Evolutionary conservation across 2,797 vertebrate genomes (phyloP).

Genomic region (Lindbergichthys nudifrons): DNA sequence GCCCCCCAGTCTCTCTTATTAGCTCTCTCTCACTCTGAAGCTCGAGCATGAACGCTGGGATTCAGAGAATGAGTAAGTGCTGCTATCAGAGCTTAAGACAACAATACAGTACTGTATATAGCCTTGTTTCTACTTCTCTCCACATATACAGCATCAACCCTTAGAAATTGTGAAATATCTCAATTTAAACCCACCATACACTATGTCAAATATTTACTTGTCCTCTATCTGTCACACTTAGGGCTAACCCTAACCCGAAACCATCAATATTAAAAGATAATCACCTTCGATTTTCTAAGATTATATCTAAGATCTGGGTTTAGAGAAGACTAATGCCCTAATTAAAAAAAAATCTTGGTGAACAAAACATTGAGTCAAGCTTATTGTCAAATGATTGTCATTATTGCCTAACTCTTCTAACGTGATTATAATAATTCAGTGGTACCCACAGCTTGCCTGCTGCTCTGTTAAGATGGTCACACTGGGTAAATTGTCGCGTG

Average conservation of each 20-base stretch:
- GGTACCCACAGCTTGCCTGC: conserved; percentile 2
- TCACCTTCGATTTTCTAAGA: too few relatives aligned
- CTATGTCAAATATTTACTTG: not conserved
- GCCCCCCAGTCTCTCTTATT: not conserved
- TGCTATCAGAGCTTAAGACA: conserved; percentile 26
- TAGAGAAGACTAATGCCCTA: too few relatives aligned
- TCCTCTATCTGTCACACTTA: not conserved
- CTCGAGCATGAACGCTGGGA: conserved; percentile 28
- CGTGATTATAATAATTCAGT: not conserved
- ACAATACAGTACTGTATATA: conserved; percentile 31
- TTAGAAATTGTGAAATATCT: not conserved
- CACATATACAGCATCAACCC: not conserved
- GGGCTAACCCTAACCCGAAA: not conserved
- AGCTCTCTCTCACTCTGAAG: conserved; percentile 21
- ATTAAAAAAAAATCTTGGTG: too few relatives aligned
- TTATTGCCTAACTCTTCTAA: not conserved
- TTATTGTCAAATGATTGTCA: not conserved
- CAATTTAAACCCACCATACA: not conserved
- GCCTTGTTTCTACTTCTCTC: not conserved
- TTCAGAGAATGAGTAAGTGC: conserved; percentile 25
- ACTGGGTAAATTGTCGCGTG: conserved; percentile 25
- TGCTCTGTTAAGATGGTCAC: conserved; percentile 24
- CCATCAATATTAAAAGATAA: not conserved
- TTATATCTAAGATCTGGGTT: too few relatives aligned
- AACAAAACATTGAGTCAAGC: not conserved